phyloP scores from a whole-genome alignment of 92 coral and sea anemone genomes.

The Parazoanthus atlanticus region DNA sequence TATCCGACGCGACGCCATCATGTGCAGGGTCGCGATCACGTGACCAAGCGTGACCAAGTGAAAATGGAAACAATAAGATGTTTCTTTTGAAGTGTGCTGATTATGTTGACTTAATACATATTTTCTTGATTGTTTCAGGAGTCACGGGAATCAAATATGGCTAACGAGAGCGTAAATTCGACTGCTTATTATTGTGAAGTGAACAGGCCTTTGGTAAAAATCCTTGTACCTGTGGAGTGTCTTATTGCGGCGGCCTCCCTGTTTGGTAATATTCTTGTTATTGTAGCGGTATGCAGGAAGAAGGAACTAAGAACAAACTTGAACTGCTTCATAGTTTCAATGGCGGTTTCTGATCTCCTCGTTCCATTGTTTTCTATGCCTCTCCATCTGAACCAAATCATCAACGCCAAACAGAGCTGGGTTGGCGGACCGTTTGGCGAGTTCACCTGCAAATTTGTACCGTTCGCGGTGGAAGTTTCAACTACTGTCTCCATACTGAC shows the following conservation, averaged over 20 bases:
- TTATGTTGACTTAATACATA: too few species aligned
- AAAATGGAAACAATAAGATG: background rate
- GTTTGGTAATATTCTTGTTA: too few species aligned
- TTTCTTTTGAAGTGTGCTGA: background rate
- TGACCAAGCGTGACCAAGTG: constrained; percentile 29
- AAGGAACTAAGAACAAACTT: too few species aligned
- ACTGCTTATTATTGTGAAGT: too few species aligned
- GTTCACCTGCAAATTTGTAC: constrained; percentile 66
- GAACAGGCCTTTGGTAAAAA: too few species aligned
- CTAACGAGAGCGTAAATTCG: too few species aligned
- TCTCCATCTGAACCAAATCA: constrained; percentile 52
- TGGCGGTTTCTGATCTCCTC: constrained; percentile 56
- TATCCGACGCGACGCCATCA: constrained; percentile 27
- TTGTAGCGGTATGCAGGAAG: too few species aligned
- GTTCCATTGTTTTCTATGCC: constrained; percentile 75
- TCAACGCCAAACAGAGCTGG: constrained; percentile 53
- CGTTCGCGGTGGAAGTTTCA: constrained; percentile 69
- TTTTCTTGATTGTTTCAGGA: too few species aligned
- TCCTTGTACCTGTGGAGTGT: too few species aligned
- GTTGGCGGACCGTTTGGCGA: constrained; percentile 62
- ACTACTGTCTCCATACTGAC: constrained; percentile 61
- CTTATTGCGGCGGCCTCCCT: too few species aligned
- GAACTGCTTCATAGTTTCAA: too few species aligned
- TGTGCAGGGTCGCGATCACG: constrained; percentile 47
- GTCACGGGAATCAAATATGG: too few species aligned